Evolutionary conservation across 2,797 vertebrate genomes (phyloP).

Genomic region (Pipistrellus pipistrellus): DNA sequence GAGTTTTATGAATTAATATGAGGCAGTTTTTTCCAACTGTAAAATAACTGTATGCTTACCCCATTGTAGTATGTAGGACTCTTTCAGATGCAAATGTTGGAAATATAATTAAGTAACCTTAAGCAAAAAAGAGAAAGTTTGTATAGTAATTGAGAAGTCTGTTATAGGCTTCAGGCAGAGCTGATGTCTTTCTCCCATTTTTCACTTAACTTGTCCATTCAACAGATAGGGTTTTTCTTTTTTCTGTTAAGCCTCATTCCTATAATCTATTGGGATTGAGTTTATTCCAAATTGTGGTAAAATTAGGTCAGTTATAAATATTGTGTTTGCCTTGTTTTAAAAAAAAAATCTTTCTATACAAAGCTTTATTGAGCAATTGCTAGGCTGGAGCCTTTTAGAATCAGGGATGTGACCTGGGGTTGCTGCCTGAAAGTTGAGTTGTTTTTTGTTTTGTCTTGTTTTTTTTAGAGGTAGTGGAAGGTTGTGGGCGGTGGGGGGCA

Average conservation of each 20-base stretch:
- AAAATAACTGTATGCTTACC: constrained; percentile 18
- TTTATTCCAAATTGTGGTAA: constrained; percentile 53
- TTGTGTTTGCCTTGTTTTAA: constrained; percentile 12
- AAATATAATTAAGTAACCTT: constrained; percentile 47
- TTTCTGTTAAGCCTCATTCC: neutral
- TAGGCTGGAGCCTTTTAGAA: constrained; percentile 33
- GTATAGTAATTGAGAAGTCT: constrained; percentile 18
- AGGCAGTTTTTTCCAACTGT: constrained; percentile 31
- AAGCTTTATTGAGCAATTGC: neutral
- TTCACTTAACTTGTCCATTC: neutral
- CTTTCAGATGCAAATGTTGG: neutral
- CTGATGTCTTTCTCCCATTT: constrained; percentile 9
- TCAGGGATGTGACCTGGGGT: neutral
- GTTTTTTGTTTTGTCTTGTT: neutral
- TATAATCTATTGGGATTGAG: constrained; percentile 45
- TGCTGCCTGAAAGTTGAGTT: neutral
- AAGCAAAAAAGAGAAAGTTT: constrained; percentile 50
- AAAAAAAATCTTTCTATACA: constrained; percentile 33
- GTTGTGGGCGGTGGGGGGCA: too few species aligned
- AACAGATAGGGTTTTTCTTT: neutral
- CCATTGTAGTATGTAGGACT: constrained; percentile 9
- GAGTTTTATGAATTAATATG: constrained; percentile 22
- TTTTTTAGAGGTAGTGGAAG: too few species aligned
- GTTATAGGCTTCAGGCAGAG: neutral
- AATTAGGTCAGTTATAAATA: constrained; percentile 18